These are phyloP conservation scores for Allygus modestus DNA, from an alignment of 2,888 invertebrate species.

Conservation along the genomic window DNA sequence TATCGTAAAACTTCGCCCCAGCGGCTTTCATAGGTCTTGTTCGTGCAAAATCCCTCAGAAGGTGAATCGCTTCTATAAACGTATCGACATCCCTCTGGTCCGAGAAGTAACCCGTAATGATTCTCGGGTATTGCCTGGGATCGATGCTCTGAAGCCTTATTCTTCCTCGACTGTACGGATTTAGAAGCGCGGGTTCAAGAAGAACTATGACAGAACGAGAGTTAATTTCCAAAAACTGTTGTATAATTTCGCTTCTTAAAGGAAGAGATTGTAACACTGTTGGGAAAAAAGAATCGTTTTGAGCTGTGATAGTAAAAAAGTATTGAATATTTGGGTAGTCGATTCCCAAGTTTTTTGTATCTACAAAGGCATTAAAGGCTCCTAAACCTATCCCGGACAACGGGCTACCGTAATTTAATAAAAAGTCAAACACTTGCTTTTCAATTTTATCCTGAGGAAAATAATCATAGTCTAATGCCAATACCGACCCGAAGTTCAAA, in stretches of 20 bases:
- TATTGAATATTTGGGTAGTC: not conserved
- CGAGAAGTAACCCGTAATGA: constrained; percentile 68
- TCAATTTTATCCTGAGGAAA: constrained; percentile 71
- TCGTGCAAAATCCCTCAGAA: constrained; percentile 68
- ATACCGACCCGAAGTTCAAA: constrained; percentile 54
- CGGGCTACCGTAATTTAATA: constrained; percentile 74
- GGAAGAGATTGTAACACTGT: not conserved
- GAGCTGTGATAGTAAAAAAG: not conserved
- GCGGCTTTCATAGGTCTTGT: constrained; percentile 67
- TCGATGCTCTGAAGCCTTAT: constrained; percentile 66
- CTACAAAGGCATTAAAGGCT: constrained; percentile 78
- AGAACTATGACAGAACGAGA: constrained; percentile 66
- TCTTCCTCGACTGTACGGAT: constrained; percentile 70
- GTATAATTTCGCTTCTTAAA: not conserved
- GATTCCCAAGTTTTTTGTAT: constrained; percentile 72
- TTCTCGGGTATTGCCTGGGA: constrained; percentile 67
- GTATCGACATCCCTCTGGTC: constrained; percentile 65
- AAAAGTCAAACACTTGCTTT: constrained; percentile 74
- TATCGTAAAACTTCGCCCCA: constrained; percentile 75
- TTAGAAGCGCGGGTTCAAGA: constrained; percentile 73
- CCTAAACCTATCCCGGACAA: constrained; percentile 74
- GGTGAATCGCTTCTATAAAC: constrained; percentile 68
- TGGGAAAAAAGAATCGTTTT: not conserved
- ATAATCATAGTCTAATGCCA: constrained; percentile 48
- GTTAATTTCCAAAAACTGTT: constrained; percentile 60